A percentile compares a stretch with the other conserved stretches of the same genome.
Evolutionary conservation across 1,140 invertebrate genomes (phyloP).

Genomic region (Drosophila persimilis): DNA sequence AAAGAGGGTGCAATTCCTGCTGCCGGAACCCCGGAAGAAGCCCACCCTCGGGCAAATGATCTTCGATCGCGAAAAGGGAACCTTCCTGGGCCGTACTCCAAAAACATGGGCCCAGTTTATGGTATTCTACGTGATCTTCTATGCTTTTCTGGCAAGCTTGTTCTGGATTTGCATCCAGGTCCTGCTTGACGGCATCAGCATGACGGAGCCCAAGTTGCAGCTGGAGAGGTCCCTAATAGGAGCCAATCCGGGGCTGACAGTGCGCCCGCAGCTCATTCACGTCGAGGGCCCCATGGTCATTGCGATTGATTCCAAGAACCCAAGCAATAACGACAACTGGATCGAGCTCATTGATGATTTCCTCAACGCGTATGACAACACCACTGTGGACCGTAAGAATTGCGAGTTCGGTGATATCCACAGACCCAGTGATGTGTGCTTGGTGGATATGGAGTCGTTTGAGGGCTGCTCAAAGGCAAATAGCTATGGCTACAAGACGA

Average conservation of each 20-base stretch:
- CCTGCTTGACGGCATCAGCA: constrained; percentile 88
- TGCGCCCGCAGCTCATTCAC: constrained; percentile 90
- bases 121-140: constrained; percentile 93
- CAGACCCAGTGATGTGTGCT: constrained; percentile 86
- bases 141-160: constrained; percentile 88
- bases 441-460: constrained; percentile 86
- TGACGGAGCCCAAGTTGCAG: constrained; percentile 88
- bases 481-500: constrained; percentile 88
- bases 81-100: too few species aligned
- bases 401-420: constrained; percentile 87
- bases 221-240: constrained; percentile 91
- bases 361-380: constrained; percentile 86
- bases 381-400: constrained; percentile 86
- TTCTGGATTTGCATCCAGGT: constrained; percentile 92
- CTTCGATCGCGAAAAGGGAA: too few species aligned
- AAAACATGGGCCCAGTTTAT: constrained; percentile 84
- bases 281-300: constrained; percentile 92
- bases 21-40: too few species aligned
- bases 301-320: constrained; percentile 88
- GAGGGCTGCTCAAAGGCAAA: constrained; percentile 86
- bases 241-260: constrained; percentile 94
- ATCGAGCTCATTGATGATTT: constrained; percentile 87
- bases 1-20: too few species aligned
- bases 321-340: constrained; percentile 88
- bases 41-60: too few species aligned